Base-by-base conservation (phyloP, 2,797 vertebrate genomes). In the Pempheris klunzingeri region DNA sequence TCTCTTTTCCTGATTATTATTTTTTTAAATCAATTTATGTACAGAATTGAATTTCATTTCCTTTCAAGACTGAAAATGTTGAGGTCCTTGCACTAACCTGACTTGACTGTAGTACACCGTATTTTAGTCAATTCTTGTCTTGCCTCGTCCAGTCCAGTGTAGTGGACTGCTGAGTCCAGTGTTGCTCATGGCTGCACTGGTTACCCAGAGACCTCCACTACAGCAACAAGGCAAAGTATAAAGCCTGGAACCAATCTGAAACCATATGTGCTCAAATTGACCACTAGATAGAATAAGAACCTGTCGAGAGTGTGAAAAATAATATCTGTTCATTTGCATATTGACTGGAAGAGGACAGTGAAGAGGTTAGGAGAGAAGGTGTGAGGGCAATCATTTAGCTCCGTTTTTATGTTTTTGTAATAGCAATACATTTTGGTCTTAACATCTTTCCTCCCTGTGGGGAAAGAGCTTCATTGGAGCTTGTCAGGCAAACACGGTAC, bases 241-340 rank as follows among this genome's bases (percentile, higher is more conserved):
- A 53, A 2, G 20, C 80, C 71, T 73, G 59, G 58, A 62, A 47
- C 70, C 62, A 58, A 55, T 18, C 22, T 68, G 63, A 77, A 82
- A 58, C 52, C 59, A 59, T 58, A 58, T 68, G n/a, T 3, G 41
- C 68, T 77, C 81, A 83, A 87, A 90, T 89, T 86, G 82, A 70
- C 74, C 75, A 66, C 60, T 55, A 24, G 41, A 41, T 39, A 55
- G 49, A 68, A 22, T 53, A 54, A 24, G 32, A 64, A 30, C 2
- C 39, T 54, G 53, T 36, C 6, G 30, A 52, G 43, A 11, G 5
- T 36, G 43, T 58, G 59, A 78, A 60, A 74, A 50, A 39, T 20
- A 4, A 28, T 12, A 13, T 71, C 34, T 64, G 13, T 32, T 63
- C 2, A 43, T 79, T 85, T 83, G 14, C 78, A 76, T 78, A 34